Base-by-base conservation (phyloP, 2,888 invertebrate species). In the Tuberolachnus salignus region DNA sequence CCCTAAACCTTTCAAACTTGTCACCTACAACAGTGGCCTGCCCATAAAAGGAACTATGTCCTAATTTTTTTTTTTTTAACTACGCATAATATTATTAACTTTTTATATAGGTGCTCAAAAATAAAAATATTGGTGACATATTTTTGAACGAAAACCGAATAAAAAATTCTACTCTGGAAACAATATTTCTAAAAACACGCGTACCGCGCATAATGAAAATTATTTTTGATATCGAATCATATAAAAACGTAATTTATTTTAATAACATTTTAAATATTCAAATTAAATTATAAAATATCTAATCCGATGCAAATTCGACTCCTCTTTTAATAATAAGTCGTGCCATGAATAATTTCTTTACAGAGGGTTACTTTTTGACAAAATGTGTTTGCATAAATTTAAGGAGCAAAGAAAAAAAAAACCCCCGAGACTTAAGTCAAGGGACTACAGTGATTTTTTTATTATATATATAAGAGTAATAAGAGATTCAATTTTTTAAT, bases 241-340 rank as follows among this genome's bases (percentile, higher is more conserved):
- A 59, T 26, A 71, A n/a, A 46, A 59, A 71, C 23, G 13, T 59
- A 19, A 59, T 59, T 26, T 72, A 19, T 59, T 49, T 49, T 34
- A 66, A 59, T 72, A 26, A 71, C 46, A 59, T 49, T 59, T 72
- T 49, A 19, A 72, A 72, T 59, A 59, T 26, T 72, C 71, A 59
- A 72, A 72, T 71, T 26, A 59, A 71, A 71, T 59, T 59, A 59
- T 49, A 59, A 46, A 13, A 13, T 46, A 71, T 49, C 13, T 26
- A 46, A 59, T 46, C 46, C 19, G 26, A 59, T 59, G 59, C 19
- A 49, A 71, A 59, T 34, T 34, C 34, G 34, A 34, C 34, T 34
- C 34, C n/a, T 2, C n/a, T 46, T 42, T 49, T 71, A 34, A 34
- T 26, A 59, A 59, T 71, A 57, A 71, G 46, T 26, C 42, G 42